These are phyloP conservation scores for Euthynnus affinis DNA, from an alignment of 2,797 vertebrate genomes.

Conservation along the genomic window DNA sequence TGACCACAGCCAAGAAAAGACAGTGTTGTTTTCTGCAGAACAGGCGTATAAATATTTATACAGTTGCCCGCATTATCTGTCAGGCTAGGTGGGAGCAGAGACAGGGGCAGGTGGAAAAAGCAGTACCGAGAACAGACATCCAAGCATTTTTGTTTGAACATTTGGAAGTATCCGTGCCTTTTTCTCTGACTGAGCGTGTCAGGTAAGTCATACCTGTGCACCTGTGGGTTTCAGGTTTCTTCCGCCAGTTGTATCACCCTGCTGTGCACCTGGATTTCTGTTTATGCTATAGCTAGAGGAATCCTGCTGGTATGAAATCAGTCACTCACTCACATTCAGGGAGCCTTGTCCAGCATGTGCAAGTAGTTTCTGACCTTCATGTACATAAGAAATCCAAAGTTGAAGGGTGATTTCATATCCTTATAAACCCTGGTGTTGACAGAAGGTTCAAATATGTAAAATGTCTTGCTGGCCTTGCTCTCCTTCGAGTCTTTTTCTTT, in stretches of 20 bases:
- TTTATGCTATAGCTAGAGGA: conserved; percentile 39
- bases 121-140: conserved; percentile 32
- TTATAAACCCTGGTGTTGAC: conserved; percentile 64
- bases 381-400: conserved; percentile 14
- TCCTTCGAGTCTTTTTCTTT: conserved; percentile 16
- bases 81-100: conserved; percentile 25
- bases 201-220: conserved; percentile 61
- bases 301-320: conserved; percentile 52
- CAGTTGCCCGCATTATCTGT: conserved; percentile 56
- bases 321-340: conserved; percentile 34
- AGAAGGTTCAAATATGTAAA: conserved; percentile 56
- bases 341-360: conserved; percentile 11
- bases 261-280: conserved; percentile 66
- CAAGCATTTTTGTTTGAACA: conserved; percentile 49
- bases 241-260: conserved; percentile 19
- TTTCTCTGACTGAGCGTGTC: conserved; percentile 17
- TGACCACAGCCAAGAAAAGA: conserved; percentile 61
- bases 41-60: conserved; percentile 65
- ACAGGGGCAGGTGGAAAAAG: conserved; percentile 18
- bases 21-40: conserved; percentile 55
- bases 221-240: conserved; percentile 69
- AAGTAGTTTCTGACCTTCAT: conserved; percentile 37
- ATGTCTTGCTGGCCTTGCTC: conserved; percentile 15
- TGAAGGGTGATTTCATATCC: conserved; percentile 52
- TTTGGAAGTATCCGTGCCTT: conserved; percentile 33